Conservation (phyloP, 2,113 vertebrate species). For the Sphyrna mokarran region DNA sequence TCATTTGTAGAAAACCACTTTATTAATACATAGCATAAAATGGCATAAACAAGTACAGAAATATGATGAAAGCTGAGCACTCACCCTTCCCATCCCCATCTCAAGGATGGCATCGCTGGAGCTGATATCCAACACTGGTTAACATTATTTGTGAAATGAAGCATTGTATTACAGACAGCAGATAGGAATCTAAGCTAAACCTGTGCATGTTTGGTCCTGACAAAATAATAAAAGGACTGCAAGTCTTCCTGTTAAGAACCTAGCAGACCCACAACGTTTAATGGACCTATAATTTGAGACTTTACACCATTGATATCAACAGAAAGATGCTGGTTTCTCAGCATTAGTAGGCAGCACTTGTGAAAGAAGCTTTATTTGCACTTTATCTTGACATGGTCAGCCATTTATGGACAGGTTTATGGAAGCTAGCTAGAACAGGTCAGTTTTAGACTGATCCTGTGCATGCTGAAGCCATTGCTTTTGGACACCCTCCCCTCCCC, state of each 20-base stretch:
- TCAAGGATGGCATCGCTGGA: neutral
- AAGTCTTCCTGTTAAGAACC: neutral
- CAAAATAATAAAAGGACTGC: neutral
- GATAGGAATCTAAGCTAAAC: neutral
- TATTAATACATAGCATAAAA: neutral
- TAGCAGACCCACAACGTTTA: neutral
- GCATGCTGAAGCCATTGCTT: neutral
- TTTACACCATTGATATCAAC: too few species aligned
- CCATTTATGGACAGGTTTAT: neutral
- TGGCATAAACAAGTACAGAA: neutral
- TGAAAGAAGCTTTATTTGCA: neutral
- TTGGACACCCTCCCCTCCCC: neutral
- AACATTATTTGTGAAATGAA: neutral
- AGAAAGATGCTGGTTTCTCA: neutral
- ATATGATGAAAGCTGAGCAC: neutral
- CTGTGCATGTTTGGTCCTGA: neutral
- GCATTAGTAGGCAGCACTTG: neutral
- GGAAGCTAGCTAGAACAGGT: neutral
- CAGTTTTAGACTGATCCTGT: neutral
- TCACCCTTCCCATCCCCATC: neutral
- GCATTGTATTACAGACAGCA: neutral
- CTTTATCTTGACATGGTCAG: neutral
- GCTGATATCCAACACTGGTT: neutral
- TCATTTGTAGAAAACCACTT: neutral
- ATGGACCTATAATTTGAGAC: neutral